phyloP scores from a whole-genome alignment of 2,113 vertebrate species.

The Poeciliopsis retropinna region DNA sequence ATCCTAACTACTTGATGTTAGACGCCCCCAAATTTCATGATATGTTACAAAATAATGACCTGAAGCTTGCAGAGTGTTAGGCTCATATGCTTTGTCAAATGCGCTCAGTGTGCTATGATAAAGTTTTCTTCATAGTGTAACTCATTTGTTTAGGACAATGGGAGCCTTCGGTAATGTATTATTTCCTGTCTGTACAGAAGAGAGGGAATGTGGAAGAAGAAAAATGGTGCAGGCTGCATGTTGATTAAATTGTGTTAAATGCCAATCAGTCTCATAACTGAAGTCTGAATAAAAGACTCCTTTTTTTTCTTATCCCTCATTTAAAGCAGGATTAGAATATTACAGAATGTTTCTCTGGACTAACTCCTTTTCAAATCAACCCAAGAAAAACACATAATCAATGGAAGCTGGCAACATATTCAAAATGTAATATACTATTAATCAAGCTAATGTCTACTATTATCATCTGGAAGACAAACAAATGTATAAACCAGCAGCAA shows the following conservation, averaged over 20 bases:
- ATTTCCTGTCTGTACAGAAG: background rate
- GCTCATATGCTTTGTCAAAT: conserved; percentile 44
- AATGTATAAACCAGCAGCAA: too few species aligned
- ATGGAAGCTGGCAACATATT: too few species aligned
- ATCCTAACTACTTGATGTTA: conserved; percentile 65
- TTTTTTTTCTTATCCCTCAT: too few species aligned
- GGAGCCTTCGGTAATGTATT: conserved; percentile 6
- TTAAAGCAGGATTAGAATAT: too few species aligned
- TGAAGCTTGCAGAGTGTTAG: conserved; percentile 29
- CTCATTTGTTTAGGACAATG: conserved; percentile 45
- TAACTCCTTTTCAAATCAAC: too few species aligned
- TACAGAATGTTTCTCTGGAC: too few species aligned
- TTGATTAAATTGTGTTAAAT: background rate
- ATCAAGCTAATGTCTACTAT: too few species aligned
- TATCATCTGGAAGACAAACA: too few species aligned
- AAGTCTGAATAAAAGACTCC: too few species aligned
- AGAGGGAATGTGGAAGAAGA: background rate
- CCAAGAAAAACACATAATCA: too few species aligned
- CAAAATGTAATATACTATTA: too few species aligned
- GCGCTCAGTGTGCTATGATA: conserved; percentile 32
- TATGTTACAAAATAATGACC: conserved; percentile 77
- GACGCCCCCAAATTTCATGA: conserved; percentile 61
- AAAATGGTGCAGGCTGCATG: background rate
- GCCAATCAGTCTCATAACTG: too few species aligned
- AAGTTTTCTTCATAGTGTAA: conserved; percentile 58